Evolutionary conservation across 2,888 invertebrate genomes (phyloP), one percentile per base, ranked within the genome.

Genomic region (Trichogramma dendrolimi): DNA sequence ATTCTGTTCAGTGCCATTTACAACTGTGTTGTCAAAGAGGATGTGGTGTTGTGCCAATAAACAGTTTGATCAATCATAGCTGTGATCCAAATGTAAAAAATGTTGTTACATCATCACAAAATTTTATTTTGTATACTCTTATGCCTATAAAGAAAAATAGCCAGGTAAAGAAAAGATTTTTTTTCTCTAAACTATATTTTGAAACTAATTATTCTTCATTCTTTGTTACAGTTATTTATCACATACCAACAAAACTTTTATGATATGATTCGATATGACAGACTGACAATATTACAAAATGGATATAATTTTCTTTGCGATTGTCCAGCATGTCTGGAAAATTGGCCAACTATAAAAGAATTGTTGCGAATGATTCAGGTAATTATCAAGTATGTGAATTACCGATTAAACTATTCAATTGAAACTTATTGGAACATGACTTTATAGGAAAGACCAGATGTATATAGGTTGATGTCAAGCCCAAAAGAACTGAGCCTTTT

Each of bases 101-200:
- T 39, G 6, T 51, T 51, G 5, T 40, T 8, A 40, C 51, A 40
- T 40, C 8, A 5, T n/a, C 10, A 27, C 51, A 51, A 40, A 51
- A 51, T n/a, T 41, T 40, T 38, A 51, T 51, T 51, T 5, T 51
- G 39, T 51, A 40, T n/a, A 51, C 40, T 51, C 5, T 51, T 41
- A n/a, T n/a, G 6, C 51, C 51, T n/a, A 51, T 51, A 39, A 39
- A 51, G 5, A 51, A 51, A 51, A 51, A 51, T 51, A n/a, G 11
- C 5, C 39, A 51, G 40, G 51, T 51, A 39, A 10, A 51, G 41
- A 6, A 6, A n/a, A 14, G 39, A 40, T 41, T 40, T 51, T 39
- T 6, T 10, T 6, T 40, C 10, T 40, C n/a, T 41, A 11, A 7
- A 8, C n/a, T 39, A 38, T 10, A 51, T 8, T 40, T 10, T n/a